Evolutionary conservation across 2,888 invertebrate genomes (phyloP).

Genomic region (Drosophila meridionalis): DNA sequence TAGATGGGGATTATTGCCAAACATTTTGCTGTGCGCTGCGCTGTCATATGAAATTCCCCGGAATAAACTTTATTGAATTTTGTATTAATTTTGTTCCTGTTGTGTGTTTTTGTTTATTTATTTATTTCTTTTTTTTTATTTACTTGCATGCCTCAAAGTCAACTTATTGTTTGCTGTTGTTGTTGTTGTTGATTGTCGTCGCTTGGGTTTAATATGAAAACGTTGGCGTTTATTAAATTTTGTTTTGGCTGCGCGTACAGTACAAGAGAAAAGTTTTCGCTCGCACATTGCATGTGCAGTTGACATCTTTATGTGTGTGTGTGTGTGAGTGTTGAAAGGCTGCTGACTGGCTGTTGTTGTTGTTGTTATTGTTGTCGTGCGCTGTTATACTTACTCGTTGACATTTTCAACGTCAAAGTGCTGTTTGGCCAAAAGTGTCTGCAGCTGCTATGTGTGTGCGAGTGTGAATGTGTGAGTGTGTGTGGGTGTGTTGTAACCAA

Average conservation of each 20-base stretch:
- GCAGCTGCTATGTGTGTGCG: constrained; percentile 25
- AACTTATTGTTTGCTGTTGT: constrained; percentile 36
- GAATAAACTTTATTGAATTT: constrained; percentile 75
- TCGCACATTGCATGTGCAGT: constrained; percentile 72
- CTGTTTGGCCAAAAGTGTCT: constrained; percentile 62
- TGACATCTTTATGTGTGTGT: constrained; percentile 71
- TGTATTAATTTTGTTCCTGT: constrained; percentile 59
- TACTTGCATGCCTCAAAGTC: constrained; percentile 62
- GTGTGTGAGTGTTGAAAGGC: constrained; percentile 28
- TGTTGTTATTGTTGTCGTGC: constrained; percentile 35
- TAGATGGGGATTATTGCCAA: constrained; percentile 48
- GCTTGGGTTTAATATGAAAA: constrained; percentile 69
- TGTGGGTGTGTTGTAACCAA: constrained; percentile 24
- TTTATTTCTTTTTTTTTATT: constrained; percentile 16
- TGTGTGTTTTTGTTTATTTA: constrained; percentile 15
- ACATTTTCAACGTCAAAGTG: constrained; percentile 70
- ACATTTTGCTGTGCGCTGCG: constrained; percentile 33
- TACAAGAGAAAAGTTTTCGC: constrained; percentile 59
- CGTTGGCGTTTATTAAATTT: constrained; percentile 77
- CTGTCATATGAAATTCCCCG: constrained; percentile 70
- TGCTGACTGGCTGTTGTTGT: constrained; percentile 30
- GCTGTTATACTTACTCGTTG: constrained; percentile 52
- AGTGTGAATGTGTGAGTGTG: background rate
- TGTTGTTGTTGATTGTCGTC: constrained; percentile 49
- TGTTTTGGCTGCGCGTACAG: constrained; percentile 50